These are phyloP conservation scores for Seriola dumerili DNA, from an alignment of 2,113 vertebrate species.

Conservation along the genomic window DNA sequence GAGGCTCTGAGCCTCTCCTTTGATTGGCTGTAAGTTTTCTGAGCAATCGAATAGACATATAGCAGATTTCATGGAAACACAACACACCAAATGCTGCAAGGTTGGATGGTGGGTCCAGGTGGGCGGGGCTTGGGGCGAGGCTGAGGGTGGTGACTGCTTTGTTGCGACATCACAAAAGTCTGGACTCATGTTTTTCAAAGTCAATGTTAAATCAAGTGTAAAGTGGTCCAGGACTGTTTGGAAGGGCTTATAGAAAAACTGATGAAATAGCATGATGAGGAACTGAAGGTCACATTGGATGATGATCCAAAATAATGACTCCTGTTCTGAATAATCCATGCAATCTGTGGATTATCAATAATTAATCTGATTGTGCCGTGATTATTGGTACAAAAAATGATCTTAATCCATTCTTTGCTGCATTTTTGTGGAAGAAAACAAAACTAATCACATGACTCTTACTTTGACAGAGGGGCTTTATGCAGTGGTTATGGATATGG, in stretches of 20 bases:
- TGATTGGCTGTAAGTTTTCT: no score
- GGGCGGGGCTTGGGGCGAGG: no score
- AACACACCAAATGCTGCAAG: no score
- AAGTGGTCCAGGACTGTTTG: not conserved
- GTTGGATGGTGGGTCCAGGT: no score
- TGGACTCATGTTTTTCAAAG: not conserved
- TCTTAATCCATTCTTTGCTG: not conserved
- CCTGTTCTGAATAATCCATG: constrained; percentile 7
- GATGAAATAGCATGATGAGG: not conserved
- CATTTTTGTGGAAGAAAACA: not conserved
- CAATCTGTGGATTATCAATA: not conserved
- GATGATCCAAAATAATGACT: constrained; percentile 32
- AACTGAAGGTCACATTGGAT: constrained; percentile 45
- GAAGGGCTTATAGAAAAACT: constrained; percentile 1
- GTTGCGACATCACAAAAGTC: not conserved
- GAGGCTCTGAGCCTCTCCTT: no score
- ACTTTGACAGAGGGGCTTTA: not conserved
- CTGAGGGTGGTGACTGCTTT: no score
- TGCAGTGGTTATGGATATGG: not conserved
- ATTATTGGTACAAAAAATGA: not conserved
- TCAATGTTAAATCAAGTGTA: constrained; percentile 25
- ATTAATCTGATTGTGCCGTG: not conserved
- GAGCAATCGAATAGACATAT: no score
- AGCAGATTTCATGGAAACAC: no score
- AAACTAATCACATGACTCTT: not conserved